A percentile compares a stretch with the other conserved stretches of the same genome.
phyloP scores from a whole-genome alignment of 2,113 vertebrate species.

The Miniopterus natalensis region DNA sequence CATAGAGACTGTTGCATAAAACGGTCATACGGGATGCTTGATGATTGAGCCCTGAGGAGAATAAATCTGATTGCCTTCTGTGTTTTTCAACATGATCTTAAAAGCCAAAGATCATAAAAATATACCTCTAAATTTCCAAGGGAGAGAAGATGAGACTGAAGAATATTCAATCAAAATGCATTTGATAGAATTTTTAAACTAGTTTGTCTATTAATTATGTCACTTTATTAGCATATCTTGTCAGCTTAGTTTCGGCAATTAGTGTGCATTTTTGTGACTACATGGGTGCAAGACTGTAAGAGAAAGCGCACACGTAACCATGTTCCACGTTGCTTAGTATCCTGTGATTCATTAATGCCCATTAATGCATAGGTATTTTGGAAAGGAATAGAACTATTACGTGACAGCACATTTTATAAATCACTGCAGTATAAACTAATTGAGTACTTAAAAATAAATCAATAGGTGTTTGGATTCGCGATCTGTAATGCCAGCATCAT shows the following conservation, averaged over 20 bases:
- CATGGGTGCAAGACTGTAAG: background rate
- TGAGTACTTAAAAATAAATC: constrained; percentile 38
- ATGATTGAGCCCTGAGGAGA: background rate
- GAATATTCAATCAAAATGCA: background rate
- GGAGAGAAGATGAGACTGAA: background rate
- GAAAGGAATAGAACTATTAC: constrained; percentile 31
- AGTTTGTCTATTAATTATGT: constrained; percentile 49
- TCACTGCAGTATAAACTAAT: constrained; percentile 21
- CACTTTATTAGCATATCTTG: constrained; percentile 33
- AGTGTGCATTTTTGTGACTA: constrained; percentile 18
- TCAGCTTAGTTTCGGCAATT: constrained; percentile 34
- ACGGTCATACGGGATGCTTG: background rate
- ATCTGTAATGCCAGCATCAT: background rate
- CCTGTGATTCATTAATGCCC: constrained; percentile 9
- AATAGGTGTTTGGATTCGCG: background rate
- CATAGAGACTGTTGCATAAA: background rate
- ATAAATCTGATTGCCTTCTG: background rate
- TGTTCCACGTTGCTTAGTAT: background rate
- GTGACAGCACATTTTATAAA: constrained; percentile 28
- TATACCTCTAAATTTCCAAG: background rate
- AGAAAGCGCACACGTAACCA: background rate
- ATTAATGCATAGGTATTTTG: constrained; percentile 16
- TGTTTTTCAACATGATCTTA: background rate
- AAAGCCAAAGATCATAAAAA: background rate
- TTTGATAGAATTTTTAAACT: constrained; percentile 62